These are phyloP conservation scores for Hypolimnas misippus DNA, from an alignment of 2,888 invertebrate species.

Conservation along the genomic window DNA sequence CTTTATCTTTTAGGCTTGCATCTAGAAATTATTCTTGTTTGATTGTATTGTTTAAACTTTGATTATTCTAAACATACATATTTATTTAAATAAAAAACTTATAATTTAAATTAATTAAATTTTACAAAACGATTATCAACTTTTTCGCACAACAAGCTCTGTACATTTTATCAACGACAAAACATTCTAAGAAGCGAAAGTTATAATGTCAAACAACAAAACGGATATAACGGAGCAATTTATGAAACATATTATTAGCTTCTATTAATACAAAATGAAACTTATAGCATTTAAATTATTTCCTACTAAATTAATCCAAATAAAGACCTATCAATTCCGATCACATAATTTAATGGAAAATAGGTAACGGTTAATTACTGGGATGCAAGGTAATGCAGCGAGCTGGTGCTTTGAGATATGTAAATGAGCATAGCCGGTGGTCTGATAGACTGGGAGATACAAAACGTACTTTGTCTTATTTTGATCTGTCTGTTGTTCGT, in stretches of 20 bases:
- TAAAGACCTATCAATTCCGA: not conserved
- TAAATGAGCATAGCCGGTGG: constrained; percentile 69
- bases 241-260: not conserved
- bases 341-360: not conserved
- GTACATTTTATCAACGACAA: not conserved
- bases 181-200: constrained; percentile 20
- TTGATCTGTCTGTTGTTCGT: constrained; percentile 42
- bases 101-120: not conserved
- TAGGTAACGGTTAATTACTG: constrained; percentile 10
- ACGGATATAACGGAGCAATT: not conserved
- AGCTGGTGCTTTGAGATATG: constrained; percentile 53
- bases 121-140: not conserved
- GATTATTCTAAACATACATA: not conserved
- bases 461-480: constrained; percentile 48
- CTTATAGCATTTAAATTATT: not conserved
- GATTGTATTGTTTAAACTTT: constrained; percentile 18
- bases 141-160: not conserved
- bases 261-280: not conserved
- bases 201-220: constrained; percentile 13
- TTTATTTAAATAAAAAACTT: not conserved
- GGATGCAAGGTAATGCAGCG: constrained; percentile 8
- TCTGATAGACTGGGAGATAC: constrained; percentile 55
- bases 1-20: constrained; percentile 34
- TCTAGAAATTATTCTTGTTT: constrained; percentile 37
- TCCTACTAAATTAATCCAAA: not conserved